Evolutionary conservation across 2,113 vertebrate species (phyloP), one percentile per base, ranked within the genome.

Genomic region (Oryctolagus cuniculus): DNA sequence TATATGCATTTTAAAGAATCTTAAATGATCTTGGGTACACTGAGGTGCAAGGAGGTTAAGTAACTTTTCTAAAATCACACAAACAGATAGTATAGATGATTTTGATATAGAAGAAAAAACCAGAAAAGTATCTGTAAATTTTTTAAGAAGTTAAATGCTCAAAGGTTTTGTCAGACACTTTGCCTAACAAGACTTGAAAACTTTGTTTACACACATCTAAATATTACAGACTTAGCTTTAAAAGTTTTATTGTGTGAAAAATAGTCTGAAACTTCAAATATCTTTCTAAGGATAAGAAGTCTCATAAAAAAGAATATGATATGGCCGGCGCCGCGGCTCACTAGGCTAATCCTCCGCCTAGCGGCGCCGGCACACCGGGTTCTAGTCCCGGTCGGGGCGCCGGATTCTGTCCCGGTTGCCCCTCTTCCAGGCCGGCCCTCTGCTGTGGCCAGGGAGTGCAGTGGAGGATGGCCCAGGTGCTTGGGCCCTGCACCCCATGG

Each of bases 181-280:
- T 94, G 55, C 36, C 13, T 72, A 93, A 44, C 5, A 63, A 58
- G 19, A 85, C 72, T 80, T 77, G 49, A 75, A 67, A 94, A 69
- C 27, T 61, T 82, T 15, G 79, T 24, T 92, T 3, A 77, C 61
- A 61, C 74, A 78, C 9, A 80, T 96, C 10, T 36, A 87, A 74
- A 67, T 92, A 85, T 85, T 63, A 87, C 36, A 49, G 29, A n/a
- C 21, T 85, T 90, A 53, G 84, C 8, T 90, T 80, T 73, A 94
- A 55, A 87, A 90, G 38, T 75, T 88, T 83, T 36, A 8, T 63
- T 87, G 44, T 31, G 34, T 90, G 36, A 29, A 94, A 89, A n/a
- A 27, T 72, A 34, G 29, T 38, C 49, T 63, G 89, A 63, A 84
- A 94, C 34, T 79, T 87, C 24, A 88, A 58, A 21, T 90, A 67